Conservation (phyloP, 2,113 vertebrate genomes). For the Procavia capensis region DNA sequence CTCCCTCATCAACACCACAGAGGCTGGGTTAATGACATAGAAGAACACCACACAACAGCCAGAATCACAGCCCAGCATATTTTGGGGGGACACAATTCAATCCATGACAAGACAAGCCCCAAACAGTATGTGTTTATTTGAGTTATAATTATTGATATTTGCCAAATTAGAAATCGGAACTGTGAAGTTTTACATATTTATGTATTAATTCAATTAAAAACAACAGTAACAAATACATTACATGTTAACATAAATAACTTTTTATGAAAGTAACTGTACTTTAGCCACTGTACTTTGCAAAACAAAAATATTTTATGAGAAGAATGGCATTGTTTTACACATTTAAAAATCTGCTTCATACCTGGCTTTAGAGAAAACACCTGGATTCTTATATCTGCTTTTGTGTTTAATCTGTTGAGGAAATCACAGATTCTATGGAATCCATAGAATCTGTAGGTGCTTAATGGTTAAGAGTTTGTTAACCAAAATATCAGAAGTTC, state of each 20-base stretch:
- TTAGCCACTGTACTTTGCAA: background rate
- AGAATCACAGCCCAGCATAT: no score
- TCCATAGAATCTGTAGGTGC: background rate
- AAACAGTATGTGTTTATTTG: background rate
- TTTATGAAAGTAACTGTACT: background rate
- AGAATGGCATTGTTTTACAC: background rate
- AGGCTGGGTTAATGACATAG: no score
- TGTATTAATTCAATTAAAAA: background rate
- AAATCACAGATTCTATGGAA: background rate
- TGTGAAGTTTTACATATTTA: background rate
- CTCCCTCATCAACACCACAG: no score
- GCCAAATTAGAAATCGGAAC: constrained; percentile 4
- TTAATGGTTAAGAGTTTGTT: no score
- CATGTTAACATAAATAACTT: background rate
- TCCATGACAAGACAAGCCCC: background rate
- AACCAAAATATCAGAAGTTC: no score
- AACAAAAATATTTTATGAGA: background rate
- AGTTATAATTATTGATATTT: background rate
- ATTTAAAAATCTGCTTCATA: background rate
- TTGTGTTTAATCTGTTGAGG: background rate
- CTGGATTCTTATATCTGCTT: background rate
- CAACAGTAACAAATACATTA: background rate
- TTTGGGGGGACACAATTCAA: no score
- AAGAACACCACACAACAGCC: no score
- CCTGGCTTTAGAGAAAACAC: background rate